Base-by-base conservation (phyloP, 2,113 vertebrate genomes). In the Tinamus guttatus region DNA sequence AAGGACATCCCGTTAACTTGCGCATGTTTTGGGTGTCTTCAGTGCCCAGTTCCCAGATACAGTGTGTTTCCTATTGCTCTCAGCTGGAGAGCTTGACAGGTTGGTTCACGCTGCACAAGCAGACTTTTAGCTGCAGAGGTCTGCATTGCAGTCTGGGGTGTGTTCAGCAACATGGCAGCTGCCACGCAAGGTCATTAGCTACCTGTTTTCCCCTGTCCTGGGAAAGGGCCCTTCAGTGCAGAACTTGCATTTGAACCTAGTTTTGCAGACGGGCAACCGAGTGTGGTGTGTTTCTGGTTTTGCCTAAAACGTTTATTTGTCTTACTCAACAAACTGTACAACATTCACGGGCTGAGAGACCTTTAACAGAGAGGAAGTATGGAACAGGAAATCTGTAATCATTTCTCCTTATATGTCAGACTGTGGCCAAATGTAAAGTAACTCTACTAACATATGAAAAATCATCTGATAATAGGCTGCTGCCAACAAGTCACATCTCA, bases 391-490 rank as follows among this genome's bases (percentile, higher is more conserved):
- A 76, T 76, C 51, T 93, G 88, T 71, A 59, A 36, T 92, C 19
- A 1, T 89, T 85, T 77, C 0, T 0, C 87, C 69, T 52, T 64
- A 25, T 43, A 1, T 52, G 24, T 84, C 86, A 76, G 65, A 34
- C 65, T 76, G 87, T 2, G 40, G 77, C 78, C 74, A 90, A 93
- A 89, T 90, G 54, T 70, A 63, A 56, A 84, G 65, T 73, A 92
- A 51, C 65, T 93, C 90, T 58, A 73, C 58, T 90, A 69, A 92
- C 88, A 65, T 90, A 90, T 73, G 86, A 90, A 76, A 90, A 93
- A 64, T 84, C 86, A 84, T 79, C 81, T 93, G 88, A 81, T 86
- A n/a, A 83, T 81, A 84, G 27, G 34, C 59, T 17, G 21, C 47
- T 83, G 73, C 64, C 83, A 90, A 71, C 84, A 69, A 93, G 47